Percentiles rank a stretch among this genome's conserved stretches.
Conservation (phyloP, 2,797 vertebrate species). For the Crenuchus spilurus region DNA sequence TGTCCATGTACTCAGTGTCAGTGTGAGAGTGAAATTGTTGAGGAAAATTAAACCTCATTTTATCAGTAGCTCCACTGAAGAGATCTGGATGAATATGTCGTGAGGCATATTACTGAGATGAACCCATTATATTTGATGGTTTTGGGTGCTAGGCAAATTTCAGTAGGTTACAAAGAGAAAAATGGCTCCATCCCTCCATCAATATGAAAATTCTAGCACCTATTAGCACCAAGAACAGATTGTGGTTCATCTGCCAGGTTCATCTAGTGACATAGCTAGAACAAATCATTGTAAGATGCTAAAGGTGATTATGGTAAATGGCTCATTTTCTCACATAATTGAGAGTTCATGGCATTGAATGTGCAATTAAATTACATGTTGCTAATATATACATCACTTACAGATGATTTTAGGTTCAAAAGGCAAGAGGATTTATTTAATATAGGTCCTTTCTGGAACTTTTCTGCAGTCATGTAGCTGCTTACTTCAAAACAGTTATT, state of each 20-base stretch:
- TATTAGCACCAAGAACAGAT: background rate
- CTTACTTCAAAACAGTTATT: background rate
- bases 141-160: background rate
- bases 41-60: slow-evolving; percentile 28
- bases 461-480: background rate
- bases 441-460: background rate
- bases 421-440: background rate
- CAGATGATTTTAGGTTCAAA: background rate
- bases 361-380: background rate
- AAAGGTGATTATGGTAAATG: background rate
- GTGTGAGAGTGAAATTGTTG: slow-evolving; percentile 11
- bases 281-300: no score
- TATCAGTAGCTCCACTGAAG: slow-evolving; percentile 9
- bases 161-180: background rate
- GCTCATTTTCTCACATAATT: background rate
- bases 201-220: background rate
- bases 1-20: background rate
- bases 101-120: background rate
- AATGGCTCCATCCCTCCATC: background rate
- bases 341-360: background rate
- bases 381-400: background rate
- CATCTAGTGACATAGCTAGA: background rate
- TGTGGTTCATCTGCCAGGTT: no score
- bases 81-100: background rate
- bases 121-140: background rate